Evolutionary conservation across 1,140 invertebrate genomes (phyloP).

Genomic region (Papilio xuthus): DNA sequence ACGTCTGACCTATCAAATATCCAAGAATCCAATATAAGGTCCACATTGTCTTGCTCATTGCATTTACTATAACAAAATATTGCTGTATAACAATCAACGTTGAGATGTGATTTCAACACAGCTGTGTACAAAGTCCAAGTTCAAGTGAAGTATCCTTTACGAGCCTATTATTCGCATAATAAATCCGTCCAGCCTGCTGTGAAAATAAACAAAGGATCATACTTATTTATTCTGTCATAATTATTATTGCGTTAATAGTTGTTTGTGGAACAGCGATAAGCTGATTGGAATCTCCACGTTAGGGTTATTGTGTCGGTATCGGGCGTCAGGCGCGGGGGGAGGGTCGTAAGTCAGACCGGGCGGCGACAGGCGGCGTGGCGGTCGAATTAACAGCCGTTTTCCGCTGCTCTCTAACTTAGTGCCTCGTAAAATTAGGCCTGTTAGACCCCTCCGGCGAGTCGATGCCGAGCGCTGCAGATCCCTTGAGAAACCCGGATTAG

Average conservation of each 20-base stretch:
- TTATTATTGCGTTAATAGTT: slow-evolving; percentile 2
- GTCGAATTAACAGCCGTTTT: slow-evolving; percentile 78
- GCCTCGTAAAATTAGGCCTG: slow-evolving; percentile 78
- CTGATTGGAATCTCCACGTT: slow-evolving; percentile 53
- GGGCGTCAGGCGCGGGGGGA: slow-evolving; percentile 40
- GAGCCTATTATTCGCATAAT: not conserved
- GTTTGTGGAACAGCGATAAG: slow-evolving; percentile 43
- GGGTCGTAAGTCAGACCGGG: slow-evolving; percentile 74
- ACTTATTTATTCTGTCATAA: not conserved
- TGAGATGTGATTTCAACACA: not conserved
- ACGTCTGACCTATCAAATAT: slow-evolving; percentile 64
- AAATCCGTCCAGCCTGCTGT: not conserved
- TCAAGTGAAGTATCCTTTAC: not conserved
- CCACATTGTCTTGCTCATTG: slow-evolving; percentile 46
- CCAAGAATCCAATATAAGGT: slow-evolving; percentile 54
- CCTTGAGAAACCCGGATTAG: slow-evolving; percentile 59
- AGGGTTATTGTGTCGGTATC: slow-evolving; percentile 55
- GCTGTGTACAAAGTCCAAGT: not conserved
- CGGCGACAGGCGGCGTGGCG: slow-evolving; percentile 71
- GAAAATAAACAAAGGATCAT: not conserved
- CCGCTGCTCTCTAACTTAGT: slow-evolving; percentile 76
- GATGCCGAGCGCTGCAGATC: slow-evolving; percentile 50
- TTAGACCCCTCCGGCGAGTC: slow-evolving; percentile 63
- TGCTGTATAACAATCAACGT: not conserved
- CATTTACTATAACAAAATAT: not conserved